A percentile compares a stretch with the other conserved stretches of the same genome.
Evolutionary conservation across 2,797 vertebrate genomes (phyloP).

Genomic region (Sternarchorhynchus goeldii): DNA sequence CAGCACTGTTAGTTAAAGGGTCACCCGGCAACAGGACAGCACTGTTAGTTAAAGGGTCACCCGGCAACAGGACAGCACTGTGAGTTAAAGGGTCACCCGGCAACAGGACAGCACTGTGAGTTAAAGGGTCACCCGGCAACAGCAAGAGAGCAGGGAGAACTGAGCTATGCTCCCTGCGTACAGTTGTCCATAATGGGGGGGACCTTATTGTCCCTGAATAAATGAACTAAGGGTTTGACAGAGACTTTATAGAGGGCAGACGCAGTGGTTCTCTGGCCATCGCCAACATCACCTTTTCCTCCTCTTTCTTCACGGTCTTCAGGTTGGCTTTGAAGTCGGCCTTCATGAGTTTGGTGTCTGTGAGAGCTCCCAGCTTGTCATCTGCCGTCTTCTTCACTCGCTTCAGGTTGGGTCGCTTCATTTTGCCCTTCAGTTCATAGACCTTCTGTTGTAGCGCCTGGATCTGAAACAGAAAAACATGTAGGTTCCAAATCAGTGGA

Average conservation of each 20-base stretch:
- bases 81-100: slow-evolving; percentile 33
- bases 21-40: slow-evolving; percentile 24
- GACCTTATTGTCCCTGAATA: slow-evolving; percentile 1
- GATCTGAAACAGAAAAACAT: slow-evolving; percentile 56
- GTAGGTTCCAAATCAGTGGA: neutral
- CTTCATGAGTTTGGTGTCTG: slow-evolving; percentile 62
- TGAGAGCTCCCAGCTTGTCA: slow-evolving; percentile 62
- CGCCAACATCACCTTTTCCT: slow-evolving; percentile 61
- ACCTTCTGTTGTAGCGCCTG: slow-evolving; percentile 63
- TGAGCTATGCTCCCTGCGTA: neutral
- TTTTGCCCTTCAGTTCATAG: slow-evolving; percentile 65
- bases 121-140: slow-evolving; percentile 28
- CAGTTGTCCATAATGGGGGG: slow-evolving; percentile 26
- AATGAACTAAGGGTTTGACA: slow-evolving; percentile 15
- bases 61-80: slow-evolving; percentile 21
- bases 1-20: slow-evolving; percentile 30
- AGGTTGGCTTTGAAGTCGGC: slow-evolving; percentile 68
- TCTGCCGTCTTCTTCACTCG: slow-evolving; percentile 65
- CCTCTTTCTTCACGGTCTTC: slow-evolving; percentile 70
- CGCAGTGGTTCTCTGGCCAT: neutral
- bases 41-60: slow-evolving; percentile 35
- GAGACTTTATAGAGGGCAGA: neutral
- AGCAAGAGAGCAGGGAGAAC: slow-evolving; percentile 41
- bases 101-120: slow-evolving; percentile 34
- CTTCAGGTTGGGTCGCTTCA: slow-evolving; percentile 67